Conservation (phyloP, 2,113 vertebrate species). For the Tursiops truncatus region DNA sequence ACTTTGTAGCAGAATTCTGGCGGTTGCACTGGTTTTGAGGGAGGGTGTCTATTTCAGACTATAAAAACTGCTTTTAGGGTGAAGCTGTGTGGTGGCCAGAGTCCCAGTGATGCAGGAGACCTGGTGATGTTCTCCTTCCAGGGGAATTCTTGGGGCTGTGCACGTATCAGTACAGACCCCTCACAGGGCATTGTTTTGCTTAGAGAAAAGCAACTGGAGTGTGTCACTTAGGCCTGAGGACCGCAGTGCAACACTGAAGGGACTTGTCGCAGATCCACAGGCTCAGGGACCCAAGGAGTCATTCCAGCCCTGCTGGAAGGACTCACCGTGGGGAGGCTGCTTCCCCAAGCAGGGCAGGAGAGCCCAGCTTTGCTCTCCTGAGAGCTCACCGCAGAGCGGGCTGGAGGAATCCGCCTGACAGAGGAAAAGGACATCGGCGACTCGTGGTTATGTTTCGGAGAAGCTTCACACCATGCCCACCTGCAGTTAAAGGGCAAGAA, state of each 20-base stretch:
- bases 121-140: background rate
- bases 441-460: background rate
- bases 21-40: background rate
- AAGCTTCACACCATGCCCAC: background rate
- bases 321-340: accelerated
- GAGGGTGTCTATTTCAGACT: background rate
- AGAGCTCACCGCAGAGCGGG: background rate
- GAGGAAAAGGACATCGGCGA: background rate
- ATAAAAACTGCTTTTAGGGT: background rate
- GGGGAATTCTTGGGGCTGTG: background rate
- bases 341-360: background rate
- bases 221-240: background rate
- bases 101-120: background rate
- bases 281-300: background rate
- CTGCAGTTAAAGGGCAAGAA: background rate
- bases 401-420: background rate
- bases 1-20: background rate
- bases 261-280: background rate
- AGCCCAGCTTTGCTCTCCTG: background rate
- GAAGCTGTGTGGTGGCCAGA: background rate
- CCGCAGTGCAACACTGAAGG: background rate
- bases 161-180: background rate
- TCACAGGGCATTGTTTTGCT: background rate
- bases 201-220: background rate
- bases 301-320: background rate